Evolutionary conservation across 2,113 vertebrate genomes (phyloP).

Genomic region (Progne subis): DNA sequence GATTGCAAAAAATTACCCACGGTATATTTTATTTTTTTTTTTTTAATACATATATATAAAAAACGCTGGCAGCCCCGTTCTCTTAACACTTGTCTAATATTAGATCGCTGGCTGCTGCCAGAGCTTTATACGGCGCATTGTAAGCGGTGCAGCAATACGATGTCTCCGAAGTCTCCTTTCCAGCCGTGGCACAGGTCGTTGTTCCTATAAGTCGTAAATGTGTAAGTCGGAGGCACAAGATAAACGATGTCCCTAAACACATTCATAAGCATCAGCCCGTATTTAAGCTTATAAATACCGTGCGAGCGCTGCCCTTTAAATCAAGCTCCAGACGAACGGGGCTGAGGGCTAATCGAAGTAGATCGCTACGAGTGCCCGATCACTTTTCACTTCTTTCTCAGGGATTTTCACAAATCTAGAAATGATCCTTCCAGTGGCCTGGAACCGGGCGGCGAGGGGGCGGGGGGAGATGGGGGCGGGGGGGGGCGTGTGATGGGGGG

Average conservation of each 20-base stretch:
- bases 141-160: not conserved
- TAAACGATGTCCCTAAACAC: conserved; percentile 6
- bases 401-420: conserved; percentile 5
- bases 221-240: not conserved
- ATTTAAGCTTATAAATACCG: conserved; percentile 28
- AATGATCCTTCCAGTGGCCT: not conserved
- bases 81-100: conserved; percentile 26
- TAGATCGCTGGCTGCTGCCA: conserved; percentile 1
- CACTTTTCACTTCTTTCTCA: not conserved
- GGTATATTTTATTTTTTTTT: not conserved
- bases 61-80: not conserved
- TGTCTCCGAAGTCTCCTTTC: conserved; percentile 3
- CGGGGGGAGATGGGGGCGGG: accelerated
- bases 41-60: not conserved
- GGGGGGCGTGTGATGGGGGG: no score
- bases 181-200: not conserved
- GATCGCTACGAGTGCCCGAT: not conserved
- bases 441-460: not conserved
- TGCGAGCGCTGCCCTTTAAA: conserved; percentile 12
- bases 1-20: not conserved
- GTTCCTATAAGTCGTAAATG: conserved; percentile 20
- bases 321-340: conserved; percentile 9
- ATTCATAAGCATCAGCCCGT: conserved; percentile 18
- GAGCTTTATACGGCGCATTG: not conserved
- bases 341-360: conserved; percentile 12